Evolutionary conservation across 2,888 invertebrate genomes (phyloP), one percentile per base, ranked within the genome.

Genomic region (Amphipoea oculea): DNA sequence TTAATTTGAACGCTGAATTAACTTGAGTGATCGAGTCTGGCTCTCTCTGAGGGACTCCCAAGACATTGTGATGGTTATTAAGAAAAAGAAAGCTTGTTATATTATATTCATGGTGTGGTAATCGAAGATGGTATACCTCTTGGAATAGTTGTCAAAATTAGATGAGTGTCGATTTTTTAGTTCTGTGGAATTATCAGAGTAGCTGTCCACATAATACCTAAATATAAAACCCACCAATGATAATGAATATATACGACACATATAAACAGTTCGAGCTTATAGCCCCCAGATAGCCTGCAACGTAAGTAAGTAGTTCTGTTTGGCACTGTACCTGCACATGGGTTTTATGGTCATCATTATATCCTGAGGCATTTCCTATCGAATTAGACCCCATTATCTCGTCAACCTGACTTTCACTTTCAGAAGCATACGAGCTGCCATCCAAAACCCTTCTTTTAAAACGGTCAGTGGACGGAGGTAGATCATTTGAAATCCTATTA

Each of bases 1-100:
- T 83, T 76, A 82, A 65, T 86, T 82, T 82, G 83, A 63, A 86
- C 67, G 83, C 66, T 83, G 83, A 66, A 23, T 86, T 83, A 85
- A 75, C 67, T 48, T 85, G 83, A 86, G 72, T 40, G 77, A 86
- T 83, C 45, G 83, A 68, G 63, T 42, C 7, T 83, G 72, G 83
- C 86, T 86, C 83, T 82, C 72, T 48, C 68, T n/a, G 45, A 60
- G 45, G 51, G 54, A 70, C 60, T 74, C 29, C 36, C 40, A 76
- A 85, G 71, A 68, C 14, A 48, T 62, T 65, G 63, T 54, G 36
- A 36, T 36, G 4, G 57, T 76, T 45, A 83, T 65, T 62, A 71
- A 9, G 54, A 48, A 66, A 57, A 68, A 62, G 72, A 76, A 86
- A 86, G 69, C 73, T 54, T 62, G n/a, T 60, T 62, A 20, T 40